Percentiles rank a stretch among this genome's conserved stretches.
phyloP scores from a whole-genome alignment of 2,888 invertebrate species.

The Hymenopus coronatus region DNA sequence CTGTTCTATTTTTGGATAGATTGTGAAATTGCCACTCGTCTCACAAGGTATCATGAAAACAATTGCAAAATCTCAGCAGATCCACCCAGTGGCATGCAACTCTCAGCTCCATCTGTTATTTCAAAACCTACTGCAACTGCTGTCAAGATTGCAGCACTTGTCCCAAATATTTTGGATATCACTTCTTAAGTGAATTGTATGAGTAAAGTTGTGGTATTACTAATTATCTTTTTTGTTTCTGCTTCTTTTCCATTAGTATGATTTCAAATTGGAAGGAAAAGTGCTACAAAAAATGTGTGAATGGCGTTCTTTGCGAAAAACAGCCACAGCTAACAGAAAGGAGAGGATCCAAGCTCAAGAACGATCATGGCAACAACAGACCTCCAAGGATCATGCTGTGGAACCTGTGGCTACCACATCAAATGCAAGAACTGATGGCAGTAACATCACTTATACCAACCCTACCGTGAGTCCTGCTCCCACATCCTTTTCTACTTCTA shows the following conservation, averaged over 20 bases:
- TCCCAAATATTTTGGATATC: too few relatives aligned
- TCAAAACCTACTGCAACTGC: too few relatives aligned
- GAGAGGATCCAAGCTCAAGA: constrained; percentile 56
- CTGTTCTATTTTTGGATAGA: too few relatives aligned
- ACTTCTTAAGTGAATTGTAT: background rate
- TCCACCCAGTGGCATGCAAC: too few relatives aligned
- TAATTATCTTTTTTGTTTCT: background rate
- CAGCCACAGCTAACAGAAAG: constrained; percentile 59
- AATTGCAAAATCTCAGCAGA: too few relatives aligned
- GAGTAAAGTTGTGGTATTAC: background rate
- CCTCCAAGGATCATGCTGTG: background rate
- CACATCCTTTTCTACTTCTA: constrained; percentile 2
- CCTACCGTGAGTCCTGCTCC: constrained; percentile 27
- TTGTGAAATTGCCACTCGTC: too few relatives aligned
- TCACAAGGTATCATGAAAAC: too few relatives aligned
- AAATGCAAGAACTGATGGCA: background rate
- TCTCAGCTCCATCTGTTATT: too few relatives aligned
- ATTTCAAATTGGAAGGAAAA: constrained; percentile 71
- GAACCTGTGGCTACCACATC: background rate
- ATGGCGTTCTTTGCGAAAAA: constrained; percentile 64
- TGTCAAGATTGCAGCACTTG: too few relatives aligned
- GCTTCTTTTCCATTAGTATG: constrained; percentile 49
- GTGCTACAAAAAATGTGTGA: constrained; percentile 69
- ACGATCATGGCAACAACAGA: constrained; percentile 41
- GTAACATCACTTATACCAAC: background rate